Conservation (phyloP, 2,113 vertebrate species). For the Aldabrachelys gigantea region DNA sequence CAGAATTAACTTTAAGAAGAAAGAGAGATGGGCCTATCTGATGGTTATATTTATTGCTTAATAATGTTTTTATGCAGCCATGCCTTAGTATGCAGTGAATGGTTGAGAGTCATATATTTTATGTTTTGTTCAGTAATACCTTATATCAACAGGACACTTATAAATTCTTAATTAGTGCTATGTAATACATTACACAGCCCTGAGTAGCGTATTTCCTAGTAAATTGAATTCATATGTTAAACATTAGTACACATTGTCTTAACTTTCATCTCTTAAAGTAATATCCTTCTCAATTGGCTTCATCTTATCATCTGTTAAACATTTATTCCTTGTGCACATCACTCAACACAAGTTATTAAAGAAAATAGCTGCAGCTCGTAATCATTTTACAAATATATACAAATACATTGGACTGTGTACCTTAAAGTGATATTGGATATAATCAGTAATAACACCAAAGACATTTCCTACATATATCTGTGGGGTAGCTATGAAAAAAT, state of each 20-base stretch:
- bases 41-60: neutral
- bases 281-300: neutral
- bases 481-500: neutral
- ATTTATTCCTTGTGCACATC: neutral
- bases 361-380: neutral
- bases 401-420: neutral
- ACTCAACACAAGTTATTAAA: neutral
- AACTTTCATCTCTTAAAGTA: neutral
- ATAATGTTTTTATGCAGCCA: conserved; percentile 12
- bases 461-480: neutral
- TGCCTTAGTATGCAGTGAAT: neutral
- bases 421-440: neutral
- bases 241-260: neutral
- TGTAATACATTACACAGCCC: neutral
- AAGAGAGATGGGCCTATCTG: neutral
- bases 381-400: neutral
- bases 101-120: conserved; percentile 16
- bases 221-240: neutral
- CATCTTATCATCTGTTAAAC: conserved; percentile 14
- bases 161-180: conserved; percentile 17
- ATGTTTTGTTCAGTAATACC: neutral
- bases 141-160: conserved; percentile 5
- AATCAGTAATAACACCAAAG: neutral
- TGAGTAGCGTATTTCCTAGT: neutral
- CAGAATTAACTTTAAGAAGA: conserved; percentile 13